phyloP scores from a whole-genome alignment of 64 coral and sea anemone genomes.

The Stichodactyla helianthus region DNA sequence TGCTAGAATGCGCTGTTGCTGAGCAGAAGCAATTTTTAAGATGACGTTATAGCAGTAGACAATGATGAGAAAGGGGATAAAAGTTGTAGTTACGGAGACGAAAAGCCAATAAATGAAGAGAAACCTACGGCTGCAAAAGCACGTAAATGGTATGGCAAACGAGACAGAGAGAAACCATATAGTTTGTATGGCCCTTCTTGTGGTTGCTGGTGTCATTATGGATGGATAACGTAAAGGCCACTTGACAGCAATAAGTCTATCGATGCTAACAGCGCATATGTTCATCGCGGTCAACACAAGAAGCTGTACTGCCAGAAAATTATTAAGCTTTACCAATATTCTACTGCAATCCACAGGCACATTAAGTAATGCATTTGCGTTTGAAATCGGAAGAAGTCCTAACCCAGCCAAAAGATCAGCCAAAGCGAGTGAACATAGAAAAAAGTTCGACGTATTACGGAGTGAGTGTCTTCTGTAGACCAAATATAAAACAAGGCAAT shows the following conservation, averaged over 20 bases:
- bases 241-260: neutral
- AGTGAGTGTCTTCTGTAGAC: neutral
- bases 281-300: neutral
- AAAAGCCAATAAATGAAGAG: neutral
- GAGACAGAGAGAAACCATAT: neutral
- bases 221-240: conserved; percentile 6
- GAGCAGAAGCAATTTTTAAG: neutral
- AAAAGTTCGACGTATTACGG: neutral
- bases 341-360: neutral
- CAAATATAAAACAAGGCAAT: neutral
- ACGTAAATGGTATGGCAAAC: neutral
- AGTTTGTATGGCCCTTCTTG: neutral
- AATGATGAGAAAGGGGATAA: neutral
- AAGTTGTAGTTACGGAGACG: neutral
- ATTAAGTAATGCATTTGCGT: neutral
- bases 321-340: neutral
- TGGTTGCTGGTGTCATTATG: neutral
- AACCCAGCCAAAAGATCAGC: neutral
- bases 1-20: neutral
- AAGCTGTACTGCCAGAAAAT: neutral
- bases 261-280: neutral
- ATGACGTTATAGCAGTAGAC: neutral
- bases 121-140: neutral
- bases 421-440: neutral
- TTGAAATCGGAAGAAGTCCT: neutral